phyloP scores from a whole-genome alignment of 1,140 invertebrate species.

The Sogatella furcifera region DNA sequence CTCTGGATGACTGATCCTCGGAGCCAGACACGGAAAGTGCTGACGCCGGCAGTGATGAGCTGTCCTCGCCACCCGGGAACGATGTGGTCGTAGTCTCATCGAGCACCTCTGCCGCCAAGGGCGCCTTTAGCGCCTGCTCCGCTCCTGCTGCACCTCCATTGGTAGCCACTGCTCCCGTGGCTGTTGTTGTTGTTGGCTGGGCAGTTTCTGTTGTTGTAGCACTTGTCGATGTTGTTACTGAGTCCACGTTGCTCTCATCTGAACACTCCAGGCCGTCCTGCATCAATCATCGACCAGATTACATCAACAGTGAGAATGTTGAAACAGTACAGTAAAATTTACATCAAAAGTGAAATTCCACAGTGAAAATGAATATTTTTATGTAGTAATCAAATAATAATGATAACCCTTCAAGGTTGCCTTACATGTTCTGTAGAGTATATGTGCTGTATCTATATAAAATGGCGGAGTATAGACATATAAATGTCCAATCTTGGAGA shows the following conservation, averaged over 20 bases:
- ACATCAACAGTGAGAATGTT: too few species aligned
- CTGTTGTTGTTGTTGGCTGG: too few species aligned
- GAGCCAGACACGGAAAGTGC: not conserved
- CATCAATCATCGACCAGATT: not conserved
- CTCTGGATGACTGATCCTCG: not conserved
- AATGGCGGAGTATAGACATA: too few species aligned
- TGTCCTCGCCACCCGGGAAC: constrained; percentile 7
- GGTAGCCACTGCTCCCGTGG: constrained; percentile 15
- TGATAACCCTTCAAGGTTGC: too few species aligned
- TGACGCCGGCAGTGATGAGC: not conserved
- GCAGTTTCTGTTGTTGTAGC: constrained; percentile 4
- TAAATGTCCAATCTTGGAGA: too few species aligned
- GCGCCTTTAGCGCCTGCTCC: not conserved
- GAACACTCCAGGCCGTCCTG: constrained; percentile 14
- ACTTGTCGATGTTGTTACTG: constrained; percentile 9
- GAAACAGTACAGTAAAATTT: too few species aligned
- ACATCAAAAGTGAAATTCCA: too few species aligned
- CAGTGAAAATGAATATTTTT: too few species aligned
- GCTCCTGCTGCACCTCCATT: not conserved
- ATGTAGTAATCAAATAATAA: not conserved
- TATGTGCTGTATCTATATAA: too few species aligned
- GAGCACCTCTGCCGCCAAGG: constrained; percentile 2
- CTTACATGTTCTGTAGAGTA: too few species aligned
- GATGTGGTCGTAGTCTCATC: constrained; percentile 18
- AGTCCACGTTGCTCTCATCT: constrained; percentile 11